Percentiles rank a stretch among this genome's conserved stretches.
phyloP scores from a whole-genome alignment of 2,797 vertebrate genomes.

The Antrozous pallidus region DNA sequence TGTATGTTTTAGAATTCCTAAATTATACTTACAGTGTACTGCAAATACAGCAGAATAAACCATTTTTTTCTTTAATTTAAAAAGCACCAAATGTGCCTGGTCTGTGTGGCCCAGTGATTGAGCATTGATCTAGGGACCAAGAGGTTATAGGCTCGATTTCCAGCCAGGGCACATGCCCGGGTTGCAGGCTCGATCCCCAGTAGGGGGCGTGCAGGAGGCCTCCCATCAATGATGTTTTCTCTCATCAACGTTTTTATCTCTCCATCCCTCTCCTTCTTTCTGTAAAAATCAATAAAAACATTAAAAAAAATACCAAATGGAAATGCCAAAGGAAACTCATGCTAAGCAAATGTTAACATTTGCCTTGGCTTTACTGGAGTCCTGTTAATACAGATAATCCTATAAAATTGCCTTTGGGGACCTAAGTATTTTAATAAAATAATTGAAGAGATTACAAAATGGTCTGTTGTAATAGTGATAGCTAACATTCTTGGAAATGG shows the following conservation, averaged over 20 bases:
- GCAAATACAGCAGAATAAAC: not conserved
- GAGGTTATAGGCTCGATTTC: no score
- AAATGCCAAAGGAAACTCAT: not conserved
- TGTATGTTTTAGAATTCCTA: constrained; percentile 23
- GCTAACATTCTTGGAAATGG: not conserved
- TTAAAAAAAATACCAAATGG: not conserved
- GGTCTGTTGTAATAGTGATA: not conserved
- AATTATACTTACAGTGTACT: constrained; percentile 22
- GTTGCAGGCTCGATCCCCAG: no score
- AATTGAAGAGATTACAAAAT: constrained; percentile 29
- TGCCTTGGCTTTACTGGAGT: not conserved
- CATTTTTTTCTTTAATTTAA: constrained; percentile 47
- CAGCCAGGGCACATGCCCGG: no score
- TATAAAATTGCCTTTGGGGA: not conserved
- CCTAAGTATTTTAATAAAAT: constrained; percentile 18
- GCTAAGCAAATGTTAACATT: constrained; percentile 21
- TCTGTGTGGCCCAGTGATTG: no score
- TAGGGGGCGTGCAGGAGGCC: no score
- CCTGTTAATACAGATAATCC: not conserved
- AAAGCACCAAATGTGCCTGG: not conserved
- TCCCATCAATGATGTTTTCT: no score
- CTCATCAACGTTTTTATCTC: no score
- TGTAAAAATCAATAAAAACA: no score
- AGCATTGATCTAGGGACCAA: no score
- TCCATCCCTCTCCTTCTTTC: no score